Base-by-base conservation (phyloP, 2,797 vertebrate genomes). In the Rhynchonycteris naso region DNA sequence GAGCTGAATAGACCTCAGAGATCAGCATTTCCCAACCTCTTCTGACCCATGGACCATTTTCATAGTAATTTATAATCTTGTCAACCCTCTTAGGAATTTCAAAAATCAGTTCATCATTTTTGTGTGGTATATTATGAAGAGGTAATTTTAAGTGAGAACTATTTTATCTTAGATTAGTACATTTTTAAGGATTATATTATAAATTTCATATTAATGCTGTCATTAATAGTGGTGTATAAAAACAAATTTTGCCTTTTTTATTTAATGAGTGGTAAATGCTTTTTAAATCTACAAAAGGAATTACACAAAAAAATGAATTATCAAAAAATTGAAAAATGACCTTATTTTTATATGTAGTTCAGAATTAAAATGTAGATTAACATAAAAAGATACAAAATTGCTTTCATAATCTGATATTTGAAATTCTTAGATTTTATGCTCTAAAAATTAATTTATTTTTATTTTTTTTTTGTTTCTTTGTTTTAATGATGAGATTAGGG, bases 81-180 rank as follows among this genome's bases (percentile, higher is more conserved):
- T 93, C 88, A 93, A 89, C 82, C 24, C 90, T 96, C 84, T 91
- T 92, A 92, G 88, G 96, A 93, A 92, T 94, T 97, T 95, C 92
- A 43, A 75, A 96, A 93, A 91, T 83, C 88, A 94, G 92, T 92
- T 96, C 94, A 97, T 97, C 71, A 90, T 96, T 96, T 96, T 95
- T 96, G 90, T 93, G 75, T 94, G 88, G 69, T 78, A 74, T 96
- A 93, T 95, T 96, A 90, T 75, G 47, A 97, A 76, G 79, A 96
- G 69, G 66, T 92, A 83, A 95, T 97, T 93, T 94, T 90, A 91
- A 96, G 65, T 63, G 58, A 91, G 93, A 93, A 92, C 59, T 82
- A 33, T 85, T 83, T 97, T 95, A 96, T 81, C 22, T 97, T 94
- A 86, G 71, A 84, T 94, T 94, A 93, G 71, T 89, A 61, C 33